Conservation (phyloP, 35 echinoderm and acorn worm species). For the Anneissia japonica region DNA sequence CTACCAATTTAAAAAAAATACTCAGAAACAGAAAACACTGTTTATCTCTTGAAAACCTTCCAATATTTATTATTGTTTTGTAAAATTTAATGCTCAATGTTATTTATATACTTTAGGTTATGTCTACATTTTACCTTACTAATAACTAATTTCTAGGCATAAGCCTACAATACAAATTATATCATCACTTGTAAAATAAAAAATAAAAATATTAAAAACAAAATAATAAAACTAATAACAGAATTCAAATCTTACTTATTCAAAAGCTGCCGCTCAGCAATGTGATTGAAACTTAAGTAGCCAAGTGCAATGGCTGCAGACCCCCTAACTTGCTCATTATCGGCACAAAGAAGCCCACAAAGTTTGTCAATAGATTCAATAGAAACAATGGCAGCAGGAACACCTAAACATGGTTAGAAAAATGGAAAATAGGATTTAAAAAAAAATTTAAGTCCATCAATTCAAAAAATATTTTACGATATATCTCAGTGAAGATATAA, state of each 20-base stretch:
- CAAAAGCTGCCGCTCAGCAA: conserved; percentile 78
- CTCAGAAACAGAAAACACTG: too few relatives aligned
- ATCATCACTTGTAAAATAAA: background rate
- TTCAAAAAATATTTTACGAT: too few relatives aligned
- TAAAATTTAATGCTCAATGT: too few relatives aligned
- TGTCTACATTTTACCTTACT: too few relatives aligned
- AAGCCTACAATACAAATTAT: background rate
- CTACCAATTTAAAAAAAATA: too few relatives aligned
- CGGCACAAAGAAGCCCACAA: conserved; percentile 63
- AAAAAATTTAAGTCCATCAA: background rate
- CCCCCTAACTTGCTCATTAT: conserved; percentile 89
- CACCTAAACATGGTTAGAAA: conserved; percentile 33
- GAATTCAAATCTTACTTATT: conserved; percentile 60
- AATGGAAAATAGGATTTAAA: too few relatives aligned
- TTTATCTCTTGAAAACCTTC: too few relatives aligned
- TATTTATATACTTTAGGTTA: too few relatives aligned
- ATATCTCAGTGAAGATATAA: too few relatives aligned
- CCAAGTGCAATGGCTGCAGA: conserved; percentile 85
- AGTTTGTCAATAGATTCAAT: conserved; percentile 64
- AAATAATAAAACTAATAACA: background rate
- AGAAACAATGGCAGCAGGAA: conserved; percentile 84
- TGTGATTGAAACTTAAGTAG: conserved; percentile 92
- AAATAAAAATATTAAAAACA: background rate
- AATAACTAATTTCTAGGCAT: background rate
- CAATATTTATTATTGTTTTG: too few relatives aligned